A percentile compares a stretch with the other conserved stretches of the same genome.
phyloP scores from a whole-genome alignment of 2,888 invertebrate species.

The Cephus pygmeus region DNA sequence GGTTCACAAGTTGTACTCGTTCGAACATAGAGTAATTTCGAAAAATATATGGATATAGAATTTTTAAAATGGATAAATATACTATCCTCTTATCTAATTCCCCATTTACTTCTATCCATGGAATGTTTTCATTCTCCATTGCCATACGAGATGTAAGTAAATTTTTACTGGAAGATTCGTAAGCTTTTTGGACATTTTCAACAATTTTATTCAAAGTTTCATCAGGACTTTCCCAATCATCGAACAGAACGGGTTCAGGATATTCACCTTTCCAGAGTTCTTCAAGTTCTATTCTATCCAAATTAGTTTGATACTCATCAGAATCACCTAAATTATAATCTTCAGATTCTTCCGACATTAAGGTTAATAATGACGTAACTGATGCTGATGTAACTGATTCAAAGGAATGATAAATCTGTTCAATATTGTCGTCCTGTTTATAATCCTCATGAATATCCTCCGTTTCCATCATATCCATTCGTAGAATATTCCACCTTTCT shows the following conservation, averaged over 20 bases:
- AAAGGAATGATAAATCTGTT: neutral
- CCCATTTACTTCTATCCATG: conserved; percentile 65
- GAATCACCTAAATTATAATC: conserved; percentile 13
- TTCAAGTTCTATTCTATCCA: conserved; percentile 58
- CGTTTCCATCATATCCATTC: conserved; percentile 7
- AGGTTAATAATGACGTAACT: conserved; percentile 39
- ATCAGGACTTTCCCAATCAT: conserved; percentile 68
- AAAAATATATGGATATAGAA: conserved; percentile 61
- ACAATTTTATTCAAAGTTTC: conserved; percentile 67
- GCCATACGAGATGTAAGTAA: conserved; percentile 63
- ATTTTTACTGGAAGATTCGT: conserved; percentile 66
- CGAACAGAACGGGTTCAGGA: conserved; percentile 68
- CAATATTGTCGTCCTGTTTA: neutral
- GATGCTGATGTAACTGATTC: conserved; percentile 30
- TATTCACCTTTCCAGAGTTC: conserved; percentile 55
- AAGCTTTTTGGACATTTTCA: conserved; percentile 65
- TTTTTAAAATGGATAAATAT: conserved; percentile 46
- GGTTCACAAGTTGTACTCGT: conserved; percentile 68
- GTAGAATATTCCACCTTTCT: conserved; percentile 36
- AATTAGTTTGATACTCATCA: conserved; percentile 14
- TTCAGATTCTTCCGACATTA: conserved; percentile 47
- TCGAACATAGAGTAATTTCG: conserved; percentile 70
- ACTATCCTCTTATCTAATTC: conserved; percentile 57
- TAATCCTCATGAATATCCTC: conserved; percentile 4
- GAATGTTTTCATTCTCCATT: conserved; percentile 65